Conservation (phyloP, 2,113 vertebrate genomes). For the Genyomyrus donnyi region DNA sequence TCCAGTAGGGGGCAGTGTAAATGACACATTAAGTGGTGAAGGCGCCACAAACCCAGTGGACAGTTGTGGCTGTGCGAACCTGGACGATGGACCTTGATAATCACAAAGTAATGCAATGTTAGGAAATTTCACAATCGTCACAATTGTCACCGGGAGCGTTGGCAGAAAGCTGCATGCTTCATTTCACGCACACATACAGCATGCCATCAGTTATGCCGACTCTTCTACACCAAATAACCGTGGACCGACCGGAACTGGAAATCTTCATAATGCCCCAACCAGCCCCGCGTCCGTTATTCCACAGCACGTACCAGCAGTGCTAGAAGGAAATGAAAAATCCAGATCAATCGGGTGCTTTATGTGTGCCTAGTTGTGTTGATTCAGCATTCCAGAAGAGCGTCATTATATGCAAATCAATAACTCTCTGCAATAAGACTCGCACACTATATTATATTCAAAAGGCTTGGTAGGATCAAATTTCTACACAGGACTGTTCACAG, state of each 20-base stretch:
- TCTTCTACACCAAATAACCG: background rate
- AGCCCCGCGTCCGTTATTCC: background rate
- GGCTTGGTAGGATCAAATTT: background rate
- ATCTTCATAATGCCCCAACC: background rate
- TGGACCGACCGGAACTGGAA: background rate
- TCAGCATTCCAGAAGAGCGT: background rate
- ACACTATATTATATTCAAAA: constrained; percentile 5
- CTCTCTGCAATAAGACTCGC: background rate
- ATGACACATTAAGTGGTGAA: constrained; percentile 10
- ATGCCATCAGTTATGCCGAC: background rate
- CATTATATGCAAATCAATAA: constrained; percentile 13
- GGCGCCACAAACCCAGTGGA: background rate
- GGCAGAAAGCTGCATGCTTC: background rate
- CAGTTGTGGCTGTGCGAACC: background rate
- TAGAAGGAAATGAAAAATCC: background rate
- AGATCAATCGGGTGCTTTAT: background rate
- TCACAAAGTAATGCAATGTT: constrained; percentile 14
- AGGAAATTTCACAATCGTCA: background rate
- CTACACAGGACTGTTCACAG: background rate
- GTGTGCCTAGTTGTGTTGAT: background rate
- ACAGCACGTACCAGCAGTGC: background rate
- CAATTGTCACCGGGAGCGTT: background rate
- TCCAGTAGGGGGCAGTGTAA: background rate
- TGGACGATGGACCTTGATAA: background rate
- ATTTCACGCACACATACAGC: background rate